phyloP scores from a whole-genome alignment of 2,888 invertebrate genomes.

The Calameuta filiformis region DNA sequence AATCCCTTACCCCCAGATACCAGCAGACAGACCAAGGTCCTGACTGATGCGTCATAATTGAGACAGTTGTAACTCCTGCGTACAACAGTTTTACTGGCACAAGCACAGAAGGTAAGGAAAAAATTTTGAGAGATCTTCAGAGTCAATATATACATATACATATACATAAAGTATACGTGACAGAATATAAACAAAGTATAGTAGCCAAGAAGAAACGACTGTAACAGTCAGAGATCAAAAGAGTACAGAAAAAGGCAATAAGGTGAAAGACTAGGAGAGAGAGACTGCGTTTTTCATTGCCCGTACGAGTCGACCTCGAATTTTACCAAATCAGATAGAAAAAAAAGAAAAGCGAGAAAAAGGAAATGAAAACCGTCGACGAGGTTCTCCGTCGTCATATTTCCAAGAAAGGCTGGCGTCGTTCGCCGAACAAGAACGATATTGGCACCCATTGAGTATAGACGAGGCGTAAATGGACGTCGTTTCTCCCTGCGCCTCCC shows the following conservation, averaged over 20 bases:
- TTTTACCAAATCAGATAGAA: not conserved
- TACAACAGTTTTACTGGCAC: not conserved
- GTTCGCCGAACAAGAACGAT: not conserved
- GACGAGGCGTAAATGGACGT: not conserved
- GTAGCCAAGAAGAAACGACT: not conserved
- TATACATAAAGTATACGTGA: no score
- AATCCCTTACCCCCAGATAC: not conserved
- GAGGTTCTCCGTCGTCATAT: not conserved
- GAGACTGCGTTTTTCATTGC: not conserved
- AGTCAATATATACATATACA: no score
- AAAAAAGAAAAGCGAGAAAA: not conserved
- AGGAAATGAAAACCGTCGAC: not conserved
- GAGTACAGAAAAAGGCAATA: not conserved
- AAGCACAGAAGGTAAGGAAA: no score
- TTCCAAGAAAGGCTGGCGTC: not conserved
- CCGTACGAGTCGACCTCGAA: not conserved
- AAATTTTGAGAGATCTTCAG: no score
- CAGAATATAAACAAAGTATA: not conserved
- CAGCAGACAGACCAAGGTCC: not conserved
- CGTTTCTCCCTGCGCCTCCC: not conserved
- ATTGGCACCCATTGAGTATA: not conserved
- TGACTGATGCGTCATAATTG: not conserved
- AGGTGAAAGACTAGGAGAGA: not conserved
- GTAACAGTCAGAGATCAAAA: not conserved
- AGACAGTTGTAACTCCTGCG: not conserved